Base-by-base conservation (phyloP, 2,113 vertebrate species). In the Ia io region DNA sequence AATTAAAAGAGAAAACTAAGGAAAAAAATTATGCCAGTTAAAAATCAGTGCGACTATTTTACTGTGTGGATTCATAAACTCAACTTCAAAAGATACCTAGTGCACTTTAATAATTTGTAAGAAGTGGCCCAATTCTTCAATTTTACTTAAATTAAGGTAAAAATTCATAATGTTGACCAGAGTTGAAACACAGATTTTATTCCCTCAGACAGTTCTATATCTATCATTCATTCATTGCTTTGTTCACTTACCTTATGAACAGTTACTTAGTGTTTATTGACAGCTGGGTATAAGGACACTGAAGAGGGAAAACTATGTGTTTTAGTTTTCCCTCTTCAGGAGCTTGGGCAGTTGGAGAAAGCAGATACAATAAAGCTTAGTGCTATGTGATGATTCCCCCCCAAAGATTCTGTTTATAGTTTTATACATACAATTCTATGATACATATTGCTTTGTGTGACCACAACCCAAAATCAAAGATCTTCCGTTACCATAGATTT, bases 181-280 rank as follows among this genome's bases (percentile, higher is more conserved):
- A 49, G 1, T 56, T 91, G 65, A 89, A 69, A 69, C 32, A 86
- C 56, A 84, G 47, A 79, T 90, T 85, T 95, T 23, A 82, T 3
- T 84, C 18, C 5, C 9, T 67, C 51, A 0, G 11, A 84, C 10
- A 93, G 37, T 70, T 78, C 32, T 61, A 17, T 51, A 56, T 25
- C 61, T 91, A 61, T 16, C 65, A 30, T 71, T 88, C 9, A 44
- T 59, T 70, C 25, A 67, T 49, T 40, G 9, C 63, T 47, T 84
- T 63, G 35, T n/a, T 88, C 37, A 69, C 67, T 44, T 3, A 65
- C 2, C 20, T 73, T 89, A 40, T 12, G 73, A 70, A 22, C 5
- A 88, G 35, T 74, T 77, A 65, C 18, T 94, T 37, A 82, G n/a
- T 94, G 18, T 67, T 94, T 88, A 82, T 76, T 88, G 53, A 69